These are phyloP conservation scores for Salpingus planirostris DNA, from an alignment of 2,888 invertebrate species.

Conservation along the genomic window DNA sequence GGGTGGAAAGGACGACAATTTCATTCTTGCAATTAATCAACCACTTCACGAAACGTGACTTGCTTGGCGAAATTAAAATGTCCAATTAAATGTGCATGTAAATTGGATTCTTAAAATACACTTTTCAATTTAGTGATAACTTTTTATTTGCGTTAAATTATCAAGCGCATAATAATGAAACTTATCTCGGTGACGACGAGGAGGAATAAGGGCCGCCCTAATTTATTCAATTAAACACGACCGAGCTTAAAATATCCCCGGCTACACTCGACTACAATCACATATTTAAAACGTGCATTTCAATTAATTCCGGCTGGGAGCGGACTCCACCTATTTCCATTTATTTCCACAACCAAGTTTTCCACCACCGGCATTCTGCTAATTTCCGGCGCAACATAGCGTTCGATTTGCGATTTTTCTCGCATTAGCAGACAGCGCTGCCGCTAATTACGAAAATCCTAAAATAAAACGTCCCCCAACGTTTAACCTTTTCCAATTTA, in stretches of 20 bases:
- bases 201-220: conserved; percentile 12
- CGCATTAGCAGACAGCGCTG: no score
- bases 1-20: no score
- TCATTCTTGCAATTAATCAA: conserved; percentile 14
- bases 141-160: no score
- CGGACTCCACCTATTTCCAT: no score
- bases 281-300: conserved; percentile 11
- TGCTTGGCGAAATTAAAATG: conserved; percentile 27
- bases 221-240: conserved; percentile 25
- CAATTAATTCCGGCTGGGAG: background rate
- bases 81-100: conserved; percentile 31
- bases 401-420: no score
- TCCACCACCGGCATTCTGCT: no score
- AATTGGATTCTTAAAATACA: conserved; percentile 28
- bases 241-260: conserved; percentile 18
- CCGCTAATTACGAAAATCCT: no score
- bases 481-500: no score
- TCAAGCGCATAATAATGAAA: conserved; percentile 16
- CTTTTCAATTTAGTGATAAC: conserved; percentile 18
- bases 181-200: conserved; percentile 8
- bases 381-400: no score
- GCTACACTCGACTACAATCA: conserved; percentile 7
- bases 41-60: conserved; percentile 23
- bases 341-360: no score
- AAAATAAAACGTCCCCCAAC: no score